These are phyloP conservation scores for Platyura marginata DNA, from an alignment of 1,140 invertebrate species.

Conservation along the genomic window DNA sequence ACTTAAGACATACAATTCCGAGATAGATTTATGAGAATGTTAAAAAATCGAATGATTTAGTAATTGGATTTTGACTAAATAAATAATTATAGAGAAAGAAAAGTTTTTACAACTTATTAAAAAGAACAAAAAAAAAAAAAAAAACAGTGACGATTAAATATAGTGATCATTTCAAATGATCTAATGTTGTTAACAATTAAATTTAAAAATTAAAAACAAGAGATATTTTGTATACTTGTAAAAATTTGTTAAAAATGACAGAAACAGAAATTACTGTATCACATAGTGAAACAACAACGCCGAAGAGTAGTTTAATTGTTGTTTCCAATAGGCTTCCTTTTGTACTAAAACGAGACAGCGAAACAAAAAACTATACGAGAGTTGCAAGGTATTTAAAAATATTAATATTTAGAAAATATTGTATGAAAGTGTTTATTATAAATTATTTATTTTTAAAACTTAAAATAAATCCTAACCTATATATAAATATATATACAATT, in stretches of 20 bases:
- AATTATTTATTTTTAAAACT: not conserved
- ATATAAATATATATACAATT: not conserved
- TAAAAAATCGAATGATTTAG: no score
- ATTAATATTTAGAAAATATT: not conserved
- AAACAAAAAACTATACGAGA: slow-evolving; percentile 48
- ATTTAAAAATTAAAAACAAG: no score
- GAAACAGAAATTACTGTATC: slow-evolving; percentile 23
- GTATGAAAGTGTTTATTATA: not conserved
- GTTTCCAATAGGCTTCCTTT: slow-evolving; percentile 80
- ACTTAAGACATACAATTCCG: no score
- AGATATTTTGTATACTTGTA: no score
- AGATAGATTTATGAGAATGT: no score
- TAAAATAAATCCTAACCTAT: not conserved
- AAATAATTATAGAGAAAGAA: no score
- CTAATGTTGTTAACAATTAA: no score
- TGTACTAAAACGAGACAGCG: slow-evolving; percentile 54
- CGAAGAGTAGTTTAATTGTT: slow-evolving; percentile 61
- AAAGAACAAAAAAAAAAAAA: not conserved
- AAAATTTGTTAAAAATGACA: slow-evolving; percentile 14
- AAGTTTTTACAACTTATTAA: not conserved
- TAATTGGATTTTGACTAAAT: no score
- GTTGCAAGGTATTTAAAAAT: slow-evolving; percentile 49
- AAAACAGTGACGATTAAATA: not conserved
- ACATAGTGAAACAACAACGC: slow-evolving; percentile 12
- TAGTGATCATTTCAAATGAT: no score